phyloP scores from a whole-genome alignment of 2,113 vertebrate species.

The Jacana jacana region DNA sequence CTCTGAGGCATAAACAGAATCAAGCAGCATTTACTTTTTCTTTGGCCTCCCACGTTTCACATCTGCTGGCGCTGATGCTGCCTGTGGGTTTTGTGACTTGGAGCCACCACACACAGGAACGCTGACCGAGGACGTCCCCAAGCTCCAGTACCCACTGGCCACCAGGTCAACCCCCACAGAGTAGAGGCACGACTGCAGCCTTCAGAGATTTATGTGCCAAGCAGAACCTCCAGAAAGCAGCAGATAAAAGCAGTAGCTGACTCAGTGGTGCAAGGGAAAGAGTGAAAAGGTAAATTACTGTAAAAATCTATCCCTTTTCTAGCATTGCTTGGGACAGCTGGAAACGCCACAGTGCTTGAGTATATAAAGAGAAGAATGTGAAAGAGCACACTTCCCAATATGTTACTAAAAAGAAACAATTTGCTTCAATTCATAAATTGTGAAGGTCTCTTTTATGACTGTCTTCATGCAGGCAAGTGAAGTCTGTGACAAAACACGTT shows the following conservation, averaged over 20 bases:
- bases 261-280: background rate
- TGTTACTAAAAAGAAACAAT: background rate
- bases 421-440: background rate
- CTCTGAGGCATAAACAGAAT: background rate
- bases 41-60: background rate
- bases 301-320: background rate
- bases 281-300: background rate
- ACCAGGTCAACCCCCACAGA: background rate
- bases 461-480: background rate
- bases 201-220: fast-evolving
- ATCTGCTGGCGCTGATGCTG: background rate
- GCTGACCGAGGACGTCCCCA: fast-evolving
- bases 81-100: background rate
- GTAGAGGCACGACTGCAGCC: background rate
- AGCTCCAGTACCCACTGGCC: background rate
- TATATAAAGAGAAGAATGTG: background rate
- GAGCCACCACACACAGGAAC: background rate
- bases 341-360: fast-evolving
- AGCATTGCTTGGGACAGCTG: background rate
- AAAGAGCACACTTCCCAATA: background rate
- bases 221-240: background rate
- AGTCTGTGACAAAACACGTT: background rate
- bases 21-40: background rate
- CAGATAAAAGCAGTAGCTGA: background rate
- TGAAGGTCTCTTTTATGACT: background rate